phyloP scores from a whole-genome alignment of 2,113 vertebrate genomes.

The Dipodomys merriami region DNA sequence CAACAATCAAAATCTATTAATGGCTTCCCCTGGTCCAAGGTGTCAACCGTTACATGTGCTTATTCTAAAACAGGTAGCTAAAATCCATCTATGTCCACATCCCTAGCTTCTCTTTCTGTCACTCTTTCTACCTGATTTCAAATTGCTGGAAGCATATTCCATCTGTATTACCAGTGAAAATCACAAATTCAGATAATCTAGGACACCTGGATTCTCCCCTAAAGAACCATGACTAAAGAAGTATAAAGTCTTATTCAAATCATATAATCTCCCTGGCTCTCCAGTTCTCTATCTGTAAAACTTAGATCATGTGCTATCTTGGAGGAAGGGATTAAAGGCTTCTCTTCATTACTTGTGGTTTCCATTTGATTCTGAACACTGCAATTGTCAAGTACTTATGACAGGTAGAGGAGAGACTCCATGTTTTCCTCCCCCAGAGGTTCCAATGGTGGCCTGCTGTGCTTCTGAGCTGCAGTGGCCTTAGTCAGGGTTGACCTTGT shows the following conservation, averaged over 20 bases:
- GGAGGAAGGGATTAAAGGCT: conserved; percentile 40
- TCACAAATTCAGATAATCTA: neutral
- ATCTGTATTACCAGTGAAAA: neutral
- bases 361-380: neutral
- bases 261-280: conserved; percentile 16
- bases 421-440: neutral
- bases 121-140: neutral
- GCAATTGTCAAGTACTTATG: neutral
- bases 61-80: neutral
- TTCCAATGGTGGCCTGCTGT: rapidly evolving
- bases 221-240: neutral
- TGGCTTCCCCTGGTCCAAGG: neutral
- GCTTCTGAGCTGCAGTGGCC: neutral
- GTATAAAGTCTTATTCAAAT: conserved; percentile 30
- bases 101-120: neutral
- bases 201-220: neutral
- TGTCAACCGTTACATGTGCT: neutral
- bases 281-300: conserved; percentile 7
- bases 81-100: neutral
- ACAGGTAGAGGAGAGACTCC: neutral
- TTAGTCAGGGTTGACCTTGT: rapidly evolving
- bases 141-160: neutral
- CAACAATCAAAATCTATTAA: neutral
- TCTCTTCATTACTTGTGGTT: neutral
- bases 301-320: neutral